Evolutionary conservation across 2,797 vertebrate species (phyloP).

Genomic region (Danionella dracula): DNA sequence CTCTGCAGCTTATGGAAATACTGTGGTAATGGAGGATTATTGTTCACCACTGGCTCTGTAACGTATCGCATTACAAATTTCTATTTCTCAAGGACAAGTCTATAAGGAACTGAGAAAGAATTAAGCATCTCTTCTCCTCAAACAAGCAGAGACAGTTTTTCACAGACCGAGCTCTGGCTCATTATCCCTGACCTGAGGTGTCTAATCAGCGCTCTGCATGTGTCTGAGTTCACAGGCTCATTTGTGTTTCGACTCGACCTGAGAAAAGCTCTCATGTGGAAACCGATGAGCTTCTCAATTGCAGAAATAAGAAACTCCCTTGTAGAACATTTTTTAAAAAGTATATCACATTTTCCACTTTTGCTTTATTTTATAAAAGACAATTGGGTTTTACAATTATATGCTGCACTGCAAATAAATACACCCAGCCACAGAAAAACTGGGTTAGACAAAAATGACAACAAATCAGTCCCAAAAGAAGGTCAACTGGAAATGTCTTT

Average conservation of each 20-base stretch:
- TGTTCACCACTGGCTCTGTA: background rate
- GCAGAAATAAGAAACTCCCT: background rate
- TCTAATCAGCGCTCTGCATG: background rate
- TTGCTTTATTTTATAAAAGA: background rate
- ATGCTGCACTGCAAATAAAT: no score
- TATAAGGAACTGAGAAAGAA: background rate
- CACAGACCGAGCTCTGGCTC: background rate
- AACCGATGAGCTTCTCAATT: conserved; percentile 22
- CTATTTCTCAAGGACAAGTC: conserved; percentile 15
- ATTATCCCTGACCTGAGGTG: conserved; percentile 16
- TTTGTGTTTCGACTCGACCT: conserved; percentile 14
- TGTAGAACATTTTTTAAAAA: background rate
- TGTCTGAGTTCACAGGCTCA: conserved; percentile 1
- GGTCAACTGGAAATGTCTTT: no score
- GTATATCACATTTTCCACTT: conserved; percentile 16
- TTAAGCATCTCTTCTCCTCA: background rate
- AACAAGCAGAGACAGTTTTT: conserved; percentile 17
- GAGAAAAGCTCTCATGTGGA: background rate
- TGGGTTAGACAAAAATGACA: no score
- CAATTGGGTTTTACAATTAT: no score
- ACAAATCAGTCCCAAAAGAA: no score
- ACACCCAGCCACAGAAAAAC: no score
- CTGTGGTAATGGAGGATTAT: background rate
- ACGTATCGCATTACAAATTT: background rate
- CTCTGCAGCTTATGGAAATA: background rate